phyloP scores from a whole-genome alignment of 2,797 vertebrate genomes.

The Phaenicophaeus curvirostris region DNA sequence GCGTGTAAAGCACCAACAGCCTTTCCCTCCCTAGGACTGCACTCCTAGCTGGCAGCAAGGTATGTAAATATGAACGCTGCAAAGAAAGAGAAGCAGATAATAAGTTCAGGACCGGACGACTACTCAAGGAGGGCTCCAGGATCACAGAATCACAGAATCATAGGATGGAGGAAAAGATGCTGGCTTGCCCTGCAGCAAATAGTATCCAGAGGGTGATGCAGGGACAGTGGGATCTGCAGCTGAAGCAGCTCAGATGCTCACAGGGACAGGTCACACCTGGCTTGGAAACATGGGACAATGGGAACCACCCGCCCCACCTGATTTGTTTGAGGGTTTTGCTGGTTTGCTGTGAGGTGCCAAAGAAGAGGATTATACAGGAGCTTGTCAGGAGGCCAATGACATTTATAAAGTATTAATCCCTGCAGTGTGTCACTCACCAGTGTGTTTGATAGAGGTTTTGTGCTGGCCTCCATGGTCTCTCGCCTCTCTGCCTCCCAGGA shows the following conservation, averaged over 20 bases:
- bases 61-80: not conserved
- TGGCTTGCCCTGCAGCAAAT: not conserved
- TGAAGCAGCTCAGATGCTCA: not conserved
- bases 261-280: not conserved
- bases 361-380: not conserved
- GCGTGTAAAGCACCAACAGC: fast-evolving
- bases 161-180: not conserved
- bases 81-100: not conserved
- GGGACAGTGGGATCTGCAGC: not conserved
- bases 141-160: no score
- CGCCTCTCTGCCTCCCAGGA: not conserved
- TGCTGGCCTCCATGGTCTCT: not conserved
- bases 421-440: not conserved
- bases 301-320: not conserved
- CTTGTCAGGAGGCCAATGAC: constrained; percentile 9
- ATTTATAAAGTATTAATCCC: constrained; percentile 64
- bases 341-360: not conserved
- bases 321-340: not conserved
- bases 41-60: not conserved
- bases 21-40: not conserved
- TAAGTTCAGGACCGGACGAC: not conserved
- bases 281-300: fast-evolving
- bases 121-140: fast-evolving
- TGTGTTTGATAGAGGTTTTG: not conserved
- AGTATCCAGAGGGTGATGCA: not conserved